A percentile compares a stretch with the other conserved stretches of the same genome.
phyloP scores from a whole-genome alignment of 2,797 vertebrate genomes.

The Lithobates pipiens region DNA sequence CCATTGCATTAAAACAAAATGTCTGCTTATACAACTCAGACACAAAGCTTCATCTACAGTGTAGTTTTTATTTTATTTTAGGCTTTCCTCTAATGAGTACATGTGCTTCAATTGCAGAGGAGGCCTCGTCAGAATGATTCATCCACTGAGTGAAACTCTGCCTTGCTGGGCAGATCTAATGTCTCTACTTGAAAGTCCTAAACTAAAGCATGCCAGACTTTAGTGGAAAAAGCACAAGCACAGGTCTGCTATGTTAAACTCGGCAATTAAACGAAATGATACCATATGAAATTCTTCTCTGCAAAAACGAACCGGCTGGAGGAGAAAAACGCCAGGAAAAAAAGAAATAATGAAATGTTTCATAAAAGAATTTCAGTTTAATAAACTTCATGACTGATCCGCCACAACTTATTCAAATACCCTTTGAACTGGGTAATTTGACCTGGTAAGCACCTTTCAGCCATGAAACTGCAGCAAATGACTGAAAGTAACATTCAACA shows the following conservation, averaged over 20 bases:
- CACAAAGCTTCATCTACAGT: not conserved
- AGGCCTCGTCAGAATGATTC: slow-evolving; percentile 13
- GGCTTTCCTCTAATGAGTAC: not conserved
- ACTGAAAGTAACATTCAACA: slow-evolving; percentile 55
- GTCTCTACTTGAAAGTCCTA: slow-evolving; percentile 30
- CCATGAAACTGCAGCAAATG: slow-evolving; percentile 53
- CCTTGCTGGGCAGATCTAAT: not conserved
- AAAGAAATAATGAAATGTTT: slow-evolving; percentile 23
- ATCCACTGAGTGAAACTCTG: slow-evolving; percentile 7
- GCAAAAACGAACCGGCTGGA: slow-evolving; percentile 86
- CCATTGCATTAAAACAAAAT: too few relatives aligned
- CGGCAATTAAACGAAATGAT: slow-evolving; percentile 93
- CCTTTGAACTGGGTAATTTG: slow-evolving; percentile 54
- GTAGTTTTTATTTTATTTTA: not conserved
- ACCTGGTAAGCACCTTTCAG: slow-evolving; percentile 53
- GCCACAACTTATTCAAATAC: slow-evolving; percentile 46
- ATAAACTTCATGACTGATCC: slow-evolving; percentile 38
- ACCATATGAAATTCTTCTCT: slow-evolving; percentile 92
- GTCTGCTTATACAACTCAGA: too few relatives aligned
- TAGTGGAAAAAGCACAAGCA: slow-evolving; percentile 24
- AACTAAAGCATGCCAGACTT: slow-evolving; percentile 5
- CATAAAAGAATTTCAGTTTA: slow-evolving; percentile 48
- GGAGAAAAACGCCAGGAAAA: slow-evolving; percentile 66
- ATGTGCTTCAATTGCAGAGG: slow-evolving; percentile 10
- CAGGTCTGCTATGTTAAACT: slow-evolving; percentile 25